Conservation (phyloP, 2,888 invertebrate species). For the Unio delphinus region DNA sequence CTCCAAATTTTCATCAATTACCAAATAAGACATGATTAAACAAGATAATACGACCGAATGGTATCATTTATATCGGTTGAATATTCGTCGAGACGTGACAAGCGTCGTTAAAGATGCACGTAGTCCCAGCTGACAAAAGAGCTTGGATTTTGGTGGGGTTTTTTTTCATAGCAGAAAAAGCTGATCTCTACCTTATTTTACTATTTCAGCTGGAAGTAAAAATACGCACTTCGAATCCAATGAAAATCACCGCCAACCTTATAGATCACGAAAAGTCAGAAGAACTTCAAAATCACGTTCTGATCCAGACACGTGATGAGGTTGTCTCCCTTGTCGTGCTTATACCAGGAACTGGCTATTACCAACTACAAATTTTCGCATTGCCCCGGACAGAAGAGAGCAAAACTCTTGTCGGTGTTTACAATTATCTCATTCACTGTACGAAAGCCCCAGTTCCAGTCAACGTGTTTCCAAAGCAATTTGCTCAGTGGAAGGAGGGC, state of each 20-base stretch:
- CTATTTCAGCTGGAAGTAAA: conserved; percentile 26
- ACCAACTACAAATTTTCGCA: conserved; percentile 57
- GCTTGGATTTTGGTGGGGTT: too few species aligned
- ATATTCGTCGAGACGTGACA: too few species aligned
- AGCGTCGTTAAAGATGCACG: too few species aligned
- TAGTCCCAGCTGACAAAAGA: too few species aligned
- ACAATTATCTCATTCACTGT: conserved; percentile 50
- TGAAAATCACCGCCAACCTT: conserved; percentile 39
- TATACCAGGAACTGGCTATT: conserved; percentile 50
- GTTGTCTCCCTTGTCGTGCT: conserved; percentile 44
- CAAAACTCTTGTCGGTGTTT: conserved; percentile 52
- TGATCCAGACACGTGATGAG: conserved; percentile 38
- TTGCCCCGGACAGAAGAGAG: conserved; percentile 51
- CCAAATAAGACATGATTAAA: too few species aligned
- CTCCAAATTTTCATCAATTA: too few species aligned
- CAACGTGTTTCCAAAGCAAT: conserved; percentile 50
- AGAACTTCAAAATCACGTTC: conserved; percentile 43
- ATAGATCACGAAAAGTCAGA: conserved; percentile 44
- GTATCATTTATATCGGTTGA: too few species aligned
- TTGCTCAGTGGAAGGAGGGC: conserved; percentile 55
- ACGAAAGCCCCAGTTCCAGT: conserved; percentile 22
- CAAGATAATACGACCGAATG: too few species aligned
- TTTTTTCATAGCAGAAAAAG: too few species aligned
- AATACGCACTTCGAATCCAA: conserved; percentile 17
- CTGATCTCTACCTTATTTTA: neutral